Evolutionary conservation across 2,888 invertebrate genomes (phyloP).

Genomic region (Trilocha varians): DNA sequence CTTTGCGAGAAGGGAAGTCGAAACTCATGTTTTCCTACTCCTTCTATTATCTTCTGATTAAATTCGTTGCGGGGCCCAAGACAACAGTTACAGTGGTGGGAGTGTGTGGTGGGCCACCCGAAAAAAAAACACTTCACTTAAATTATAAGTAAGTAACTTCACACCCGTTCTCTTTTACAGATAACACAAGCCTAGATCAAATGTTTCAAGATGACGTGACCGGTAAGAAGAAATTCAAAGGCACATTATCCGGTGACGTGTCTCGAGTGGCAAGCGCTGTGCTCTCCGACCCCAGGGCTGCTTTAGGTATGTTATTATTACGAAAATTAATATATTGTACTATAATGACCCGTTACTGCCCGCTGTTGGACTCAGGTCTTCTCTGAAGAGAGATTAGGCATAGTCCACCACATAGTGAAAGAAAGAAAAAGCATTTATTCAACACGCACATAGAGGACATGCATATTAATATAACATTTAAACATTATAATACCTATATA

Average conservation of each 20-base stretch:
- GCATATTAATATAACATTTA: too few species aligned
- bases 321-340: too few species aligned
- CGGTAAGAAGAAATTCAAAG: slow-evolving; percentile 45
- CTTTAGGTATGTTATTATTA: slow-evolving; percentile 34
- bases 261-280: slow-evolving; percentile 45
- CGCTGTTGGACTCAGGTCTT: too few species aligned
- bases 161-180: slow-evolving; percentile 22
- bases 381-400: too few species aligned
- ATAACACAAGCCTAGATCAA: slow-evolving; percentile 49
- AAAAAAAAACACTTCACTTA: neutral
- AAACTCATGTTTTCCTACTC: too few species aligned
- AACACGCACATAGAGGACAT: too few species aligned
- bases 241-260: slow-evolving; percentile 24
- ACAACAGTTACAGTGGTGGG: neutral
- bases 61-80: too few species aligned
- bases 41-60: too few species aligned
- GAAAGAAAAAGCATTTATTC: too few species aligned
- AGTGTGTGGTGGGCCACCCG: neutral
- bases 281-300: slow-evolving; percentile 46
- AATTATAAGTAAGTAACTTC: neutral
- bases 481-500: too few species aligned
- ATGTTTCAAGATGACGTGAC: slow-evolving; percentile 51
- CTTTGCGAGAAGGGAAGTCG: too few species aligned
- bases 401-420: neutral
- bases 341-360: too few species aligned